Percentiles rank a stretch among this genome's conserved stretches.
These are phyloP conservation scores for Pardalotus punctatus DNA, from an alignment of 2,113 vertebrate genomes.

Conservation along the genomic window DNA sequence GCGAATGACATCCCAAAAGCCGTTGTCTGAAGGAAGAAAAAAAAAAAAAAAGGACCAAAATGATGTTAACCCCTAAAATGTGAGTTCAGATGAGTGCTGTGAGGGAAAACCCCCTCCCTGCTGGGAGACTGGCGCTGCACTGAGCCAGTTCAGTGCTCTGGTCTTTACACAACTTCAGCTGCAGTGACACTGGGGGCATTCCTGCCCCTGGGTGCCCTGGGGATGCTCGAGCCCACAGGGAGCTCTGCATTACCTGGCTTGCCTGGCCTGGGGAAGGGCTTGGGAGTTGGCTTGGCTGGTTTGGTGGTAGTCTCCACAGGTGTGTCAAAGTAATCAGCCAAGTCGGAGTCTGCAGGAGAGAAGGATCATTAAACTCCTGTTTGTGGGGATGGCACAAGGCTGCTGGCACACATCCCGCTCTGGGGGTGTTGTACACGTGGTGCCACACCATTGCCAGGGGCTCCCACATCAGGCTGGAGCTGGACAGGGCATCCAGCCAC, in stretches of 20 bases:
- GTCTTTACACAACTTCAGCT: neutral
- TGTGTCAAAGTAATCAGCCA: conserved; percentile 39
- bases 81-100: fast-evolving
- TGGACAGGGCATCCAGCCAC: neutral
- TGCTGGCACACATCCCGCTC: fast-evolving
- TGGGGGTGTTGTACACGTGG: neutral
- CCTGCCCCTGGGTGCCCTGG: fast-evolving
- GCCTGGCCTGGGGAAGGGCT: conserved; percentile 22
- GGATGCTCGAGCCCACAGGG: fast-evolving
- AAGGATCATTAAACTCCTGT: neutral
- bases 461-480: fast-evolving
- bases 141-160: neutral
- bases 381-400: fast-evolving
- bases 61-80: fast-evolving
- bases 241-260: conserved; percentile 17
- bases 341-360: neutral
- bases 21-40: neutral
- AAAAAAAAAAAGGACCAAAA: neutral
- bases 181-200: neutral
- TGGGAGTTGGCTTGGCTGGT: conserved; percentile 8
- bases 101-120: neutral
- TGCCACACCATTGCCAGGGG: neutral
- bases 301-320: conserved; percentile 36
- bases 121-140: neutral
- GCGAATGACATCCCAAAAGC: conserved; percentile 32